Base-by-base conservation (phyloP, 2,888 invertebrate species). In the Phortica magna region DNA sequence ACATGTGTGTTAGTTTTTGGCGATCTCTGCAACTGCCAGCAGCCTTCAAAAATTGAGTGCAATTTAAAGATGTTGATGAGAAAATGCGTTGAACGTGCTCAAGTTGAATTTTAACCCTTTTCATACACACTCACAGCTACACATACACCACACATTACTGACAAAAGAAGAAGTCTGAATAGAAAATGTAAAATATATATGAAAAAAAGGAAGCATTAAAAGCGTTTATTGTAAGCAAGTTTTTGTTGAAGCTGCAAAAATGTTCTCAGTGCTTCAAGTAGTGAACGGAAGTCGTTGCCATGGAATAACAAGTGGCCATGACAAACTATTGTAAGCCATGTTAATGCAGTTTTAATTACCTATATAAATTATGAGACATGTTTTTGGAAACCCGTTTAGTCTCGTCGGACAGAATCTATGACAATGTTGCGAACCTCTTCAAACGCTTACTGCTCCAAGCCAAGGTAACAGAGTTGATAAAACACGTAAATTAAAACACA, bases 1-100 rank as follows among this genome's bases (percentile, higher is more conserved):
- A 17, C 4, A 17, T 9, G 19, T 22, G 1, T 61, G 61, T 61
- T 7, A 48, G 14, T 48, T 48, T 48, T 48, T 48, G 48, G 48
- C 48, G 48, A 48, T 14, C 7, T 9, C 48, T 43, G 43, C 43
- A 10, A 43, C 43, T 12, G 22, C 70, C 76, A 73, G 77, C 80
- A 88, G 88, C 87, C 88, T 88, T 89, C 85, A 89, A 87, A 88
- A 85, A 88, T 89, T 88, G 85, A 88, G 89, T 84, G 87, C 89
- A 88, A 84, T 86, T 89, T 85, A 81, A 84, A 82, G 85, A 82
- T 79, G 85, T 83, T 88, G 88, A 88, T 86, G 87, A 84, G 83
- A 83, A 84, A 83, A 88, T 86, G 84, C 83, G 84, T 84, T 84
- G 89, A 89, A 88, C 88, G 88, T 88, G 88, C 88, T 89, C 85